Percentiles rank a stretch among this genome's conserved stretches.
Evolutionary conservation across 2,888 invertebrate genomes (phyloP).

Genomic region (Zygogramma bicolorata): DNA sequence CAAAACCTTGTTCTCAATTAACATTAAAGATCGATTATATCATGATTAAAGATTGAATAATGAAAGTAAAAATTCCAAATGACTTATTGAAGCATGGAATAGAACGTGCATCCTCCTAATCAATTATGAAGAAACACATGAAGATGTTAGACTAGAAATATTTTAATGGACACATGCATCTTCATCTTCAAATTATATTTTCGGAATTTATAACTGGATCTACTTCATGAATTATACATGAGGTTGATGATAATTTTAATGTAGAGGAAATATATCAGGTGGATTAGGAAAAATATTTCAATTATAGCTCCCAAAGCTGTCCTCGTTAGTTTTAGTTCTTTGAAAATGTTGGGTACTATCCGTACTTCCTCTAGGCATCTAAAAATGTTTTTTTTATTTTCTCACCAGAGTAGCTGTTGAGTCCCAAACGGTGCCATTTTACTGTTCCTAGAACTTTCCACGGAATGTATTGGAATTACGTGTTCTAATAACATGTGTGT

Average conservation of each 20-base stretch:
- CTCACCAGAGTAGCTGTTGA: too few species aligned
- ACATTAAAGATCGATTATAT: slow-evolving; percentile 33
- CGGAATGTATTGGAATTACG: too few species aligned
- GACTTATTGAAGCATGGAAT: slow-evolving; percentile 17
- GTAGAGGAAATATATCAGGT: not conserved
- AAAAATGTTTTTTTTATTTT: too few species aligned
- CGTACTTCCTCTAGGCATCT: too few species aligned
- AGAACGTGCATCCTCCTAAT: slow-evolving; percentile 26
- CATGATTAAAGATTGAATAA: slow-evolving; percentile 28
- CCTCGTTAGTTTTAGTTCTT: too few species aligned
- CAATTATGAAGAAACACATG: slow-evolving; percentile 31
- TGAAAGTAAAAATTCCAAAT: slow-evolving; percentile 24
- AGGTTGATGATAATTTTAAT: slow-evolving; percentile 8
- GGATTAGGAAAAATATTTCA: not conserved
- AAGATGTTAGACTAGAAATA: slow-evolving; percentile 23
- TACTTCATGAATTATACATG: slow-evolving; percentile 35
- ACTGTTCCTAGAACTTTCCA: too few species aligned
- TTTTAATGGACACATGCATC: slow-evolving; percentile 33
- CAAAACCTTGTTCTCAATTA: slow-evolving; percentile 26
- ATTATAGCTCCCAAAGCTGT: too few species aligned
- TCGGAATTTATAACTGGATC: slow-evolving; percentile 32
- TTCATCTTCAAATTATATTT: slow-evolving; percentile 36
- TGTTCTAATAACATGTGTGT: too few species aligned
- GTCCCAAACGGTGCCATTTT: too few species aligned
- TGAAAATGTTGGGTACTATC: too few species aligned